Percentiles rank a stretch among this genome's conserved stretches.
Conservation (phyloP, 2,797 vertebrate species). For the Notoglanidium macrostoma region DNA sequence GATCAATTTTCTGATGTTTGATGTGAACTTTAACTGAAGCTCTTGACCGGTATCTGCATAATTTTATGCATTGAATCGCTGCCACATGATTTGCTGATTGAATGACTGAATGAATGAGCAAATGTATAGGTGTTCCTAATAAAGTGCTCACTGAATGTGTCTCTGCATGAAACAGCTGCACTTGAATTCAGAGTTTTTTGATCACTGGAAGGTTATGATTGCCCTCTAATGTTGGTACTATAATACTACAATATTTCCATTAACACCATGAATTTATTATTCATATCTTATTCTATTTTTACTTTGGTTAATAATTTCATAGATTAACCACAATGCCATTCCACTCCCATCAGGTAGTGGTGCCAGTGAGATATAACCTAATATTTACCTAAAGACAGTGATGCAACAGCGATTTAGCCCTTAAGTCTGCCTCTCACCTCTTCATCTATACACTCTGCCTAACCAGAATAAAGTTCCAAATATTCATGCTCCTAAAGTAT, state of each 20-base stretch:
- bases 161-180: not conserved
- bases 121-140: not conserved
- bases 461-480: not conserved
- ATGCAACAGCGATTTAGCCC: not conserved
- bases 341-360: not conserved
- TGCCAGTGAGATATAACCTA: not conserved
- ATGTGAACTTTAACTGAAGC: not conserved
- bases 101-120: not conserved
- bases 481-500: not conserved
- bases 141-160: no score
- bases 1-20: not conserved
- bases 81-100: not conserved
- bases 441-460: not conserved
- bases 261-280: not conserved
- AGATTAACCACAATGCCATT: not conserved
- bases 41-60: not conserved
- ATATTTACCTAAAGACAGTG: not conserved
- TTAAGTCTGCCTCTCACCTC: not conserved
- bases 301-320: not conserved
- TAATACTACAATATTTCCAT: slow-evolving; percentile 9
- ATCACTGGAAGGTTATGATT: not conserved
- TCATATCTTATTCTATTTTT: not conserved
- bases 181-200: not conserved
- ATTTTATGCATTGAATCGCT: not conserved
- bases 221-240: not conserved